Evolutionary conservation across 2,797 vertebrate species (phyloP).

Genomic region (Hafferia zeledoni): DNA sequence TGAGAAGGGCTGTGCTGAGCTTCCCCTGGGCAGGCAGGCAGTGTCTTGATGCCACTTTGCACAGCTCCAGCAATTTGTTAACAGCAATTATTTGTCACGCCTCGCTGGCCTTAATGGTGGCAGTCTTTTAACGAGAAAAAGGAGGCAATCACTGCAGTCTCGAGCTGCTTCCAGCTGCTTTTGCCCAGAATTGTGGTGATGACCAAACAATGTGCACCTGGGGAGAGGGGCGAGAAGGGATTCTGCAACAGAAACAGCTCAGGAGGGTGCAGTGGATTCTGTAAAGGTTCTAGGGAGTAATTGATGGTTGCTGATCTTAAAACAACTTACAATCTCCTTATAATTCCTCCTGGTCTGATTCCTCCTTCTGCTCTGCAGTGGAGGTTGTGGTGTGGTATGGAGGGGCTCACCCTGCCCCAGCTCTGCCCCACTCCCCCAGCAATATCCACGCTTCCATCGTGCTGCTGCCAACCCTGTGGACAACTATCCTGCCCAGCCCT

Average conservation of each 20-base stretch:
- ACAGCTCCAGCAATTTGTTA: slow-evolving; percentile 39
- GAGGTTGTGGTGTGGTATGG: fast-evolving
- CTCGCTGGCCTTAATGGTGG: neutral
- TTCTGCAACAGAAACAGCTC: neutral
- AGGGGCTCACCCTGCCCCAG: neutral
- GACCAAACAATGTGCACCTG: neutral
- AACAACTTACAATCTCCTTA: neutral
- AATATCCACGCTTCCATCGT: fast-evolving
- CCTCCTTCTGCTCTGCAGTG: neutral
- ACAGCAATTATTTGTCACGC: slow-evolving; percentile 27
- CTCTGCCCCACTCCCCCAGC: neutral
- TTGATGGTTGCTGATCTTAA: neutral
- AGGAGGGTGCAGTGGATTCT: neutral
- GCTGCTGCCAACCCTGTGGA: neutral
- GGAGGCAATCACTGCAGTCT: neutral
- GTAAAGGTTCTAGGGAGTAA: neutral
- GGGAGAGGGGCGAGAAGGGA: neutral
- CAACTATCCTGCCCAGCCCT: neutral
- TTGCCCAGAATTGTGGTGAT: neutral
- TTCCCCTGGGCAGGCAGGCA: neutral
- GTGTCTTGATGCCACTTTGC: neutral
- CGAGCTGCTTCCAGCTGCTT: neutral
- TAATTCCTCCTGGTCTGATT: neutral
- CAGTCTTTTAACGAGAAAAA: slow-evolving; percentile 15
- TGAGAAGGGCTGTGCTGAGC: neutral